A percentile compares a stretch with the other conserved stretches of the same genome.
Conservation (phyloP, 2,113 vertebrate species). For the Bufo bufo region DNA sequence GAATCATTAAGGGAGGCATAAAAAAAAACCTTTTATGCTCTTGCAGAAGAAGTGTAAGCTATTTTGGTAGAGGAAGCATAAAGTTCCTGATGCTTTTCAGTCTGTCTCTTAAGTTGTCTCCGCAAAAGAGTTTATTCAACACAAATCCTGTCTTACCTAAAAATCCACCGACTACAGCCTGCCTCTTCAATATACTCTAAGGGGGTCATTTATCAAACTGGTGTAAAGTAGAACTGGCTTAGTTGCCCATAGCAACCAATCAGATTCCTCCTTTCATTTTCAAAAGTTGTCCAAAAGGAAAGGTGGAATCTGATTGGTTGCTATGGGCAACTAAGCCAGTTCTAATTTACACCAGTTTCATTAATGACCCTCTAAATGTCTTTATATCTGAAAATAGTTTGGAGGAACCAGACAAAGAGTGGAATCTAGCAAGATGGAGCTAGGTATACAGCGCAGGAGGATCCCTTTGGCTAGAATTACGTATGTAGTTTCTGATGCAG, state of each 20-base stretch:
- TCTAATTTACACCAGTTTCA: no score
- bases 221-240: no score
- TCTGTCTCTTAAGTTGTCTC: constrained; percentile 18
- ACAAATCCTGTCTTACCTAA: not conserved
- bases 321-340: no score
- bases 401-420: not conserved
- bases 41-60: constrained; percentile 61
- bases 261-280: no score
- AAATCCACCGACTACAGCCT: not conserved
- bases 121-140: constrained; percentile 30
- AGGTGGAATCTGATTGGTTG: no score
- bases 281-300: no score
- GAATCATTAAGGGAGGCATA: constrained; percentile 62
- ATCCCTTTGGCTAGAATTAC: not conserved
- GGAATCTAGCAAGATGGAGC: not conserved
- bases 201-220: no score
- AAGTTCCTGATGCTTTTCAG: constrained; percentile 22
- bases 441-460: not conserved
- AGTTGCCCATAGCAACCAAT: no score
- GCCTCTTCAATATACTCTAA: not conserved
- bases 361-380: not conserved
- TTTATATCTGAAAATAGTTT: not conserved
- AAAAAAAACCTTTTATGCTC: constrained; percentile 63
- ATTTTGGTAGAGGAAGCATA: constrained; percentile 47
- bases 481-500: not conserved